These are phyloP conservation scores for Rhorus exstirpatorius DNA, from an alignment of 2,888 invertebrate species.

Conservation along the genomic window DNA sequence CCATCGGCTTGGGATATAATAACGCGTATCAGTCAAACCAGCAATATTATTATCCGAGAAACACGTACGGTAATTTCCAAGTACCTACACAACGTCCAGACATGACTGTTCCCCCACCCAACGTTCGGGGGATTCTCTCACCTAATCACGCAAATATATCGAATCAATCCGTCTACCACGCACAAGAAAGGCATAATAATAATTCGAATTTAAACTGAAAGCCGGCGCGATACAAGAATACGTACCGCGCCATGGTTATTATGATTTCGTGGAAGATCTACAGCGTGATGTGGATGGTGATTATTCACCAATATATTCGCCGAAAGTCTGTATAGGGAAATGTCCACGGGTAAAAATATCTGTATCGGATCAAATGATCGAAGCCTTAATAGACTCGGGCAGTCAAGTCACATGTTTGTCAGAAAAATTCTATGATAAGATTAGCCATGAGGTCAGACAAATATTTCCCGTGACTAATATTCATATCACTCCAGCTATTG, in stretches of 20 bases:
- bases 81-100: not conserved
- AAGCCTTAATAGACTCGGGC: conserved; percentile 4
- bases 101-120: not conserved
- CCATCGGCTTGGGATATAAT: not conserved
- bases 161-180: not conserved
- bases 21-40: not conserved
- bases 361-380: not conserved
- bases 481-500: conserved; percentile 1
- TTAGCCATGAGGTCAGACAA: not conserved
- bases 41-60: not conserved
- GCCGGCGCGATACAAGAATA: not conserved
- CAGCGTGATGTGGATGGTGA: conserved; percentile 22
- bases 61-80: too few relatives aligned
- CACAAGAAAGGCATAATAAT: not conserved
- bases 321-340: not conserved
- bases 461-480: conserved; percentile 45
- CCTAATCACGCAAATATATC: not conserved
- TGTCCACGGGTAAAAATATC: conserved; percentile 1
- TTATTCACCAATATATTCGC: conserved; percentile 8
- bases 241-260: not conserved
- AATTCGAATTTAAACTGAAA: conserved; percentile 33
- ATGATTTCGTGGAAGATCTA: conserved; percentile 27
- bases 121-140: not conserved
- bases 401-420: conserved; percentile 17
- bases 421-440: conserved; percentile 13